These are phyloP conservation scores for Ophion costatus DNA, from an alignment of 2,888 invertebrate genomes.

Conservation along the genomic window DNA sequence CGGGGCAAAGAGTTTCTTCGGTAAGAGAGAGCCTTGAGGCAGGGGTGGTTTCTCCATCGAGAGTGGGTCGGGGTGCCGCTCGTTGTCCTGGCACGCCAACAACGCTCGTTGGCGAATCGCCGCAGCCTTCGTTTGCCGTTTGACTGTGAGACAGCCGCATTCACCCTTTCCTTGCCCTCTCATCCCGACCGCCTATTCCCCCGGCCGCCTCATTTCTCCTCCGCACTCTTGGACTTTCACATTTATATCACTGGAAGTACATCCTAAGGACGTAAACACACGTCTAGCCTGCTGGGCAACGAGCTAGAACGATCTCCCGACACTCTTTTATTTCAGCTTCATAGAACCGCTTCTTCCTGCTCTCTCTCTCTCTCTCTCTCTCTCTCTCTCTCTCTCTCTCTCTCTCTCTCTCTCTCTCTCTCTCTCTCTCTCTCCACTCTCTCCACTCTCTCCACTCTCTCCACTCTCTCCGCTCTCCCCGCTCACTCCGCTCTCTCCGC, in stretches of 20 bases:
- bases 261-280: slow-evolving; percentile 38
- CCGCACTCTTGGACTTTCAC: slow-evolving; percentile 57
- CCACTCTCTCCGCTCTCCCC: no score
- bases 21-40: slow-evolving; percentile 50
- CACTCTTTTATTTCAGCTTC: neutral
- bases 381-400: no score
- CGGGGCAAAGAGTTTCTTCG: slow-evolving; percentile 67
- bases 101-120: slow-evolving; percentile 52
- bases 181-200: slow-evolving; percentile 25
- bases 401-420: no score
- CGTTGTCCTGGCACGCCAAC: slow-evolving; percentile 71
- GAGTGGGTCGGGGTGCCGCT: slow-evolving; percentile 68
- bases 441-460: no score
- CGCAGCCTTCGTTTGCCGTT: slow-evolving; percentile 43
- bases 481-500: no score
- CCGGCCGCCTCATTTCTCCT: slow-evolving; percentile 1
- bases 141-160: neutral
- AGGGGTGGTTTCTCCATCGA: slow-evolving; percentile 55
- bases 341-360: no score
- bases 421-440: no score
- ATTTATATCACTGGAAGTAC: slow-evolving; percentile 53
- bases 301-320: slow-evolving; percentile 27
- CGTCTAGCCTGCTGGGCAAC: slow-evolving; percentile 38
- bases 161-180: no score
- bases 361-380: no score